These are phyloP conservation scores for Nebria brevicollis DNA, from an alignment of 2,888 invertebrate genomes.

Conservation along the genomic window DNA sequence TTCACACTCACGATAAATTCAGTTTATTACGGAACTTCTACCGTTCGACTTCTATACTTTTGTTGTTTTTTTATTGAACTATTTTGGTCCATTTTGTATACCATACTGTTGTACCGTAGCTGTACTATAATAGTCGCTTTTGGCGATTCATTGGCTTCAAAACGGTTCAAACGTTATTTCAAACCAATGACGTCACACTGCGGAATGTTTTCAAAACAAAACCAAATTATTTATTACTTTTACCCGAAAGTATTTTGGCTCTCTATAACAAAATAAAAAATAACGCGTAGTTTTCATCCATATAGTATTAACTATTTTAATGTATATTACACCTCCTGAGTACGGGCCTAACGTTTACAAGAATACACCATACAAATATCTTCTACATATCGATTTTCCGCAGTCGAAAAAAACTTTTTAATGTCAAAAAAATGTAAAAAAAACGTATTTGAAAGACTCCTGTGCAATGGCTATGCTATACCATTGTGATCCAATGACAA, in stretches of 20 bases:
- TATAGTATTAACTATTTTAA: no score
- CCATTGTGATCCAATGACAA: background rate
- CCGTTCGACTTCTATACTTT: background rate
- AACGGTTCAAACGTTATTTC: no score
- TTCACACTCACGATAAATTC: background rate
- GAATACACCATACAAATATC: background rate
- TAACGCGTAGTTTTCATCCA: background rate
- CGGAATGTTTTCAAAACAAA: no score
- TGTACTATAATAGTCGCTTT: no score
- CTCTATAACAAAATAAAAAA: no score
- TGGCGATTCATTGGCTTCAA: no score
- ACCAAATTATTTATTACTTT: no score
- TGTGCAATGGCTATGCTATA: background rate
- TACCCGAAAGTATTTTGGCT: no score
- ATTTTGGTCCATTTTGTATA: no score
- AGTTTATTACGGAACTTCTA: background rate
- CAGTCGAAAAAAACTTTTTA: background rate
- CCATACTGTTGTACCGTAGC: no score
- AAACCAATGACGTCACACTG: no score
- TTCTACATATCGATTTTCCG: background rate
- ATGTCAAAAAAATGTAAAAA: background rate
- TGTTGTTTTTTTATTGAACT: no score
- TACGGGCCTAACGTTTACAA: background rate
- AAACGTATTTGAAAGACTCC: background rate
- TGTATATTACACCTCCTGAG: background rate